Evolutionary conservation across 2,888 invertebrate species (phyloP).

Genomic region (Lasioglossum figueresi): DNA sequence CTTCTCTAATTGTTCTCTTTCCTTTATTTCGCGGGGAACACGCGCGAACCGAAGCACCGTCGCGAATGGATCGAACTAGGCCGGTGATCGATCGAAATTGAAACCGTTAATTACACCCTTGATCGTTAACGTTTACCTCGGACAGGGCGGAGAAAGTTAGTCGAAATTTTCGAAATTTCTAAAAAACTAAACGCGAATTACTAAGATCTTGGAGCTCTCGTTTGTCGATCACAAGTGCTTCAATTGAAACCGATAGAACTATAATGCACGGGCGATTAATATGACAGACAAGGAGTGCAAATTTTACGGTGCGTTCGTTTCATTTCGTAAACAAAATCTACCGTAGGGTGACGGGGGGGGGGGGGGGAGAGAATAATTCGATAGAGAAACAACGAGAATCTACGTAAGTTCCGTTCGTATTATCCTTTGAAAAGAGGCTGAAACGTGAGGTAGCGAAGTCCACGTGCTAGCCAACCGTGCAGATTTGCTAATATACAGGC

Average conservation of each 20-base stretch:
- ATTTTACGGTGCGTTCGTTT: neutral
- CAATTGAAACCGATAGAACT: neutral
- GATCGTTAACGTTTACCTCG: neutral
- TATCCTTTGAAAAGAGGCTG: neutral
- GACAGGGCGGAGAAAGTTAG: neutral
- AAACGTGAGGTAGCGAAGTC: slow-evolving; percentile 21
- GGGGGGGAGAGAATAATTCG: neutral
- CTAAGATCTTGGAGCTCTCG: neutral
- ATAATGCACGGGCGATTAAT: neutral
- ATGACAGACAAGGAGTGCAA: neutral
- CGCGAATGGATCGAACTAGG: neutral
- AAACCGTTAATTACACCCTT: neutral
- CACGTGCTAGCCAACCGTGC: slow-evolving; percentile 27
- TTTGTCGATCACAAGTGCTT: slow-evolving; percentile 13
- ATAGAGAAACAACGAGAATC: slow-evolving; percentile 7
- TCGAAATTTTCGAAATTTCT: neutral
- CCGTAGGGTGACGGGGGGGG: neutral
- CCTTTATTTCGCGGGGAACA: neutral
- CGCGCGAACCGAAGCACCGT: neutral
- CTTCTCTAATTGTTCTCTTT: neutral
- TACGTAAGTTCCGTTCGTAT: neutral
- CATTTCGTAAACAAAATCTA: slow-evolving; percentile 2
- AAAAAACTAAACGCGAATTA: neutral
- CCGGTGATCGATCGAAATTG: neutral
- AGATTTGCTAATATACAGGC: slow-evolving; percentile 11